Percentiles rank a stretch among this genome's conserved stretches.
Conservation (phyloP, 2,888 invertebrate genomes). For the Pollenia amentaria region DNA sequence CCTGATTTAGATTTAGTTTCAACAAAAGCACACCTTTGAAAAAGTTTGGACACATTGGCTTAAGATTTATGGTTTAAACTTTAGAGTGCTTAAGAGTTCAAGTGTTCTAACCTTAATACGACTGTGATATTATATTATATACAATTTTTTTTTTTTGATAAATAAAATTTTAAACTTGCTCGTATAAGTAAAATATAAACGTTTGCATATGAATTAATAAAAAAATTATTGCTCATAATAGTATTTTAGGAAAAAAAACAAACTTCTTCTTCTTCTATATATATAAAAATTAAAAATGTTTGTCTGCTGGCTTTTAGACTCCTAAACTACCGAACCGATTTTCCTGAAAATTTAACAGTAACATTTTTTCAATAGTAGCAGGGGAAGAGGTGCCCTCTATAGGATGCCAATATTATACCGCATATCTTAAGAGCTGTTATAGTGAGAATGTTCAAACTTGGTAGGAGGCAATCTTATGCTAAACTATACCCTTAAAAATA, state of each 20-base stretch:
- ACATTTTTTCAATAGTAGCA: too few species aligned
- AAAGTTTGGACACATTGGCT: conserved; percentile 13
- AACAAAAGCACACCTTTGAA: not conserved
- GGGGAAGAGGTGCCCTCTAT: too few species aligned
- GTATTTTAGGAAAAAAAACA: not conserved
- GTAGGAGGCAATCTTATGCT: too few species aligned
- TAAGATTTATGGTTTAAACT: not conserved
- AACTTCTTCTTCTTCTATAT: too few species aligned
- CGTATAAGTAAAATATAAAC: not conserved
- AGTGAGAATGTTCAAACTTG: too few species aligned
- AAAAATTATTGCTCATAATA: conserved; percentile 6
- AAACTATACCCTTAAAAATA: too few species aligned
- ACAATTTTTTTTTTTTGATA: not conserved
- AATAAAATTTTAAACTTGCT: conserved; percentile 42
- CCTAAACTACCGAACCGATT: too few species aligned
- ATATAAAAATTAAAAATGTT: too few species aligned
- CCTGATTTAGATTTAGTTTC: not conserved
- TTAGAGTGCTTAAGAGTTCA: conserved; percentile 48
- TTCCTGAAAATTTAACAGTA: too few species aligned
- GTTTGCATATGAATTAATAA: not conserved
- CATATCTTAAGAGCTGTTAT: too few species aligned
- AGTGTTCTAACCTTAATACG: conserved; percentile 23
- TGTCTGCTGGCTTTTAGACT: too few species aligned
- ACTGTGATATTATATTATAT: conserved; percentile 18
- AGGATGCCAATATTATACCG: too few species aligned